phyloP scores from a whole-genome alignment of 2,888 invertebrate species.

The Mythimna loreyi region DNA sequence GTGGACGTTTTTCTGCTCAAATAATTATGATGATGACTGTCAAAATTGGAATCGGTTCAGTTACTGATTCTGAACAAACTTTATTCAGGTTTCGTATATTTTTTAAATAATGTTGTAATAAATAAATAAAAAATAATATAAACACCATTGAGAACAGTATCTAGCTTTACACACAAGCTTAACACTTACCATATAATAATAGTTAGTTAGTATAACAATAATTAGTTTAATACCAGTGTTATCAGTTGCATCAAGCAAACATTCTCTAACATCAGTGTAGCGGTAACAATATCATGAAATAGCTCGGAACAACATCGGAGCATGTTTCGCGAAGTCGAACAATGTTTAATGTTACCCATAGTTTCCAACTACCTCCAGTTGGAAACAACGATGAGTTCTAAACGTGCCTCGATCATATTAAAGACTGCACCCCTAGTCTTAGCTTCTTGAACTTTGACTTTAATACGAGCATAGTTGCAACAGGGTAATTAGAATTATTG shows the following conservation, averaged over 20 bases:
- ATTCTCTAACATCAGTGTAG: not conserved
- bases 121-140: no score
- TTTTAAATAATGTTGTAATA: no score
- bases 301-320: not conserved
- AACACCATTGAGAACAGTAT: no score
- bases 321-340: slow-evolving; percentile 6
- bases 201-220: no score
- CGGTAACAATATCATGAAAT: not conserved
- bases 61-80: no score
- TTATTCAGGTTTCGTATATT: no score
- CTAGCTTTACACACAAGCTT: no score
- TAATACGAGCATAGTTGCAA: not conserved
- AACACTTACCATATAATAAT: no score
- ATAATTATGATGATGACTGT: no score
- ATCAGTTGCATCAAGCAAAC: not conserved
- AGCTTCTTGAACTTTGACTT: not conserved
- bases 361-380: slow-evolving; percentile 17
- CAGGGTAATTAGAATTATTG: not conserved
- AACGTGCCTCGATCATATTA: not conserved
- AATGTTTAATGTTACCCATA: slow-evolving; percentile 17
- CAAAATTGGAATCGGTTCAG: no score
- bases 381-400: slow-evolving; percentile 1
- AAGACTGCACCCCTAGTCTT: not conserved
- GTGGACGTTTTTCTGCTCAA: no score
- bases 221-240: not conserved